Evolutionary conservation across 2,113 vertebrate genomes (phyloP), one percentile per base, ranked within the genome.

Genomic region (Heteronetta atricapilla): DNA sequence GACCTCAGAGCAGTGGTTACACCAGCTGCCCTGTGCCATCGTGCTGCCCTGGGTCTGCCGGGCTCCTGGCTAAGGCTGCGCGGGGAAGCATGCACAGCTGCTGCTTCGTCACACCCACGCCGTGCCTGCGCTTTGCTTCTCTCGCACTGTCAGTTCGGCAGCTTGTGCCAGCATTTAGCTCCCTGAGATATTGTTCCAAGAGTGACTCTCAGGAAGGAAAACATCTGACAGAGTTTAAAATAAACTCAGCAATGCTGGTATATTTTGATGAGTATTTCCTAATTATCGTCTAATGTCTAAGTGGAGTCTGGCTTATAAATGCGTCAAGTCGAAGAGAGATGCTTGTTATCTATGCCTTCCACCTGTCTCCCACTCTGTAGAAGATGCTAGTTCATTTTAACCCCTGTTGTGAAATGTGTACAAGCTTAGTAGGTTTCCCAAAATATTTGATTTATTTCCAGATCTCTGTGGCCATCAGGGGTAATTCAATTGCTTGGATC

Each of bases 261-360:
- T 93, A 85, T 81, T 95, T 90, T 85, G 90, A 92, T 87, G 87
- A 90, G 59, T 85, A 72, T 90, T 93, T 95, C 75, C 75, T 93
- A 85, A 88, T 88, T 90, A 93, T 90, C 64, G 46, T 80, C 80
- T 76, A 81, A 40, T 88, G 68, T 77, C 83, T 88, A 50, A 85
- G 84, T 84, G 34, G 75, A 72, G 83, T 81, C 90, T 95, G 75
- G 88, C n/a, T 77, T 85, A 52, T 44, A 82, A 89, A 82, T 72
- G 70, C 76, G 56, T 63, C 86, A 92, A 67, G 55, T 82, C 40
- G 62, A 5, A 84, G 68, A 52, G 80, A 82, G 46, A 67, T 56
- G 34, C 46, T 73, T 52, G 70, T 92, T 67, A 67, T 92, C 81
- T 68, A 12, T 82, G 81, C 76, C 40, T 89, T 89, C 53, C 59